Conservation (phyloP, 1,140 invertebrate species). For the Drosophila ficusphila region DNA sequence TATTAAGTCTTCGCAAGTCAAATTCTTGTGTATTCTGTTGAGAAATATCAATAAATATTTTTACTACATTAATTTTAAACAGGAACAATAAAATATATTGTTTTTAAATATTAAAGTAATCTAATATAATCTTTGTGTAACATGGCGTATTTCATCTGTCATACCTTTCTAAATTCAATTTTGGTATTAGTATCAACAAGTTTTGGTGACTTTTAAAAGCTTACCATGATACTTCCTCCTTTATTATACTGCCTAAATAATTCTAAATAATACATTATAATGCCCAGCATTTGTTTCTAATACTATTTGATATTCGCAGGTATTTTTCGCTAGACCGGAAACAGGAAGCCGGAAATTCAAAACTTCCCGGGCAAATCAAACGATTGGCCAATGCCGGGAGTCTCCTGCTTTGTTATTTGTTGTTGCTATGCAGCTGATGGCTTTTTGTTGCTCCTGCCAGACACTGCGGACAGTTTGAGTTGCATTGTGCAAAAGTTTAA, state of each 20-base stretch:
- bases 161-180: too few relatives aligned
- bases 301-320: conserved; percentile 3
- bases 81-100: too few relatives aligned
- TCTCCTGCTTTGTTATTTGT: conserved; percentile 55
- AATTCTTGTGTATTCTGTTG: too few relatives aligned
- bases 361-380: conserved; percentile 73
- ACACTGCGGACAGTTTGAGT: conserved; percentile 75
- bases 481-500: conserved; percentile 78
- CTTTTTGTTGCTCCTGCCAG: conserved; percentile 40
- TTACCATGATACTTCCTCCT: too few relatives aligned
- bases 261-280: too few relatives aligned
- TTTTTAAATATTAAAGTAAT: too few relatives aligned
- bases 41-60: too few relatives aligned
- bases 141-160: too few relatives aligned
- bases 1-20: too few relatives aligned
- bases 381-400: conserved; percentile 41
- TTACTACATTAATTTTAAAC: too few relatives aligned
- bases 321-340: conserved; percentile 33
- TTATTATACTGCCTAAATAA: background rate
- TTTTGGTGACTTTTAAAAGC: background rate
- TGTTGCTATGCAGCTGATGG: conserved; percentile 67
- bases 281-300: background rate
- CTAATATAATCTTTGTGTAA: too few relatives aligned
- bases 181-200: too few relatives aligned
- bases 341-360: conserved; percentile 81